Evolutionary conservation across 2,113 vertebrate genomes (phyloP).

Genomic region (Catagonus wagneri): DNA sequence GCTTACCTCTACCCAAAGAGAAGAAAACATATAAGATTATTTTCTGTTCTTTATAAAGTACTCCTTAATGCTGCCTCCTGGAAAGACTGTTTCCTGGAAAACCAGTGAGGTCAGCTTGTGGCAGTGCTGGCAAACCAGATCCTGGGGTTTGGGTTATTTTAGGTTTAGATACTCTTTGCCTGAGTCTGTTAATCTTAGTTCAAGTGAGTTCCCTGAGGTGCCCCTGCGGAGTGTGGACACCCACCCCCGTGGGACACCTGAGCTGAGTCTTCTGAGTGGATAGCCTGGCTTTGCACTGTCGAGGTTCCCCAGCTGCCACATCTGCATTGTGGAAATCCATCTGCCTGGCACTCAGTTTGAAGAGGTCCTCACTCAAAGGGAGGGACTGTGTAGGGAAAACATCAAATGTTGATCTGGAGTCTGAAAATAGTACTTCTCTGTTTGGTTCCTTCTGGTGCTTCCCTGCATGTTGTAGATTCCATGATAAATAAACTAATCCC

Average conservation of each 20-base stretch:
- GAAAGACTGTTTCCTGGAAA: background rate
- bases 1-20: background rate
- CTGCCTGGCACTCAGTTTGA: background rate
- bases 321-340: background rate
- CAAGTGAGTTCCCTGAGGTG: background rate
- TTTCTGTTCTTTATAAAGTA: background rate
- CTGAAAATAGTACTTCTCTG: background rate
- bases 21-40: background rate
- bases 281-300: background rate
- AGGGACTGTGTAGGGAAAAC: background rate
- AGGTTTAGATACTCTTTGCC: background rate
- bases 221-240: background rate
- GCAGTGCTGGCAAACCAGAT: background rate
- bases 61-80: background rate
- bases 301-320: background rate
- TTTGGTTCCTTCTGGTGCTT: background rate
- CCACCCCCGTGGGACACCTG: accelerated
- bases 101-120: background rate
- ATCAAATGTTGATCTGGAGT: background rate
- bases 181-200: background rate
- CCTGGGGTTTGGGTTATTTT: background rate
- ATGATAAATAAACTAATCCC: background rate
- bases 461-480: background rate
- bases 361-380: background rate
- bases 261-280: background rate